These are phyloP conservation scores for Thamnophis sirtalis DNA, from an alignment of 2,113 vertebrate species.

Conservation along the genomic window DNA sequence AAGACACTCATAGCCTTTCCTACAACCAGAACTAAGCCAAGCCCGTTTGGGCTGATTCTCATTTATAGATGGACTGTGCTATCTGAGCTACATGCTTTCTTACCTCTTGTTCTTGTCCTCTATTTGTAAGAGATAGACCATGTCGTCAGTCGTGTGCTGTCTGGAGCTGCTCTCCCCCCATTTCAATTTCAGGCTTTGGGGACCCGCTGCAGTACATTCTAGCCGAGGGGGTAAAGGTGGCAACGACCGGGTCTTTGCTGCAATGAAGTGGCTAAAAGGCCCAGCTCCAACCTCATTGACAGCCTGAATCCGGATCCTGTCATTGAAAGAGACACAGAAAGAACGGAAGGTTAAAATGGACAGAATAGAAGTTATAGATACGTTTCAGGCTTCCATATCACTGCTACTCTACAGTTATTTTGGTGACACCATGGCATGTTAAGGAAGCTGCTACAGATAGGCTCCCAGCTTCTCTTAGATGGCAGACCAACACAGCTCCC, in stretches of 20 bases:
- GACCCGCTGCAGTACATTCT: constrained; percentile 89
- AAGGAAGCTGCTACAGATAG: neutral
- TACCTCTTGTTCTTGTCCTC: constrained; percentile 94
- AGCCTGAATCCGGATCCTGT: constrained; percentile 88
- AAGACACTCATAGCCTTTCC: neutral
- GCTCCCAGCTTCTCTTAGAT: neutral
- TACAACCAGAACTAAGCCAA: neutral
- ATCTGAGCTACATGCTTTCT: neutral
- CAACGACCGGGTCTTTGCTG: constrained; percentile 84
- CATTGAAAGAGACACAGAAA: neutral
- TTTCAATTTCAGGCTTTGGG: constrained; percentile 95
- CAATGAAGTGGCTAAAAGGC: constrained; percentile 82
- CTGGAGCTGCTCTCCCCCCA: constrained; percentile 88
- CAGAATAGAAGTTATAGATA: neutral
- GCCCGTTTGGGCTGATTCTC: neutral
- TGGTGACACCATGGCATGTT: neutral
- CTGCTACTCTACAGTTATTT: neutral
- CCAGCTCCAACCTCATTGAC: constrained; percentile 89
- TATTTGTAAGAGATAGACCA: constrained; percentile 88
- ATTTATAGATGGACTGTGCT: neutral
- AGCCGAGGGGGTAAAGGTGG: constrained; percentile 89
- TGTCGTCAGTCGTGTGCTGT: constrained; percentile 73
- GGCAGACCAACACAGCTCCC: neutral
- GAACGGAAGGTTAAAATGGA: neutral
- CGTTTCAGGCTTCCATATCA: neutral